Evolutionary conservation across 2,888 invertebrate genomes (phyloP).

Genomic region (Polymixis flavicincta): DNA sequence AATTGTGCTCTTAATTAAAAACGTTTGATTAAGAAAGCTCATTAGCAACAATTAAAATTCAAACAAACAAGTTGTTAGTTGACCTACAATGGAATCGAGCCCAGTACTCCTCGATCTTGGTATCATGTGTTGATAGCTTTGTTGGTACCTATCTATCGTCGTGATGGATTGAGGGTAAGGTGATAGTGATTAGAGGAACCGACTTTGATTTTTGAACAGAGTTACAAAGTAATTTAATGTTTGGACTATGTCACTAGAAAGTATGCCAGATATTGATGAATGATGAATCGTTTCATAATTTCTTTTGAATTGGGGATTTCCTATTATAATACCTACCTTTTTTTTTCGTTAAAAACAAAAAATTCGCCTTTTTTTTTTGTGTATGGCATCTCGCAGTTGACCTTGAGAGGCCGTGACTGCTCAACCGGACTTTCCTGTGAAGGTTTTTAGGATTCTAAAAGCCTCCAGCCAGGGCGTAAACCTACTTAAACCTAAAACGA

Average conservation of each 20-base stretch:
- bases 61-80: slow-evolving; percentile 60
- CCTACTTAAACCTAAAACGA: no score
- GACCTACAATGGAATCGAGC: slow-evolving; percentile 44
- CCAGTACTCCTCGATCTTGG: slow-evolving; percentile 48
- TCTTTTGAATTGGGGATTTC: background rate
- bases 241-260: background rate
- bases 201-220: slow-evolving; percentile 19
- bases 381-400: no score
- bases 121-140: slow-evolving; percentile 54
- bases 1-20: slow-evolving; percentile 53
- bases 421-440: no score
- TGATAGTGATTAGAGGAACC: slow-evolving; percentile 10
- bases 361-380: no score
- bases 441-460: no score
- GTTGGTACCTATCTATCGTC: slow-evolving; percentile 61
- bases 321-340: background rate
- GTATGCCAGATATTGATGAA: background rate
- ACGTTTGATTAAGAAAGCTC: slow-evolving; percentile 39
- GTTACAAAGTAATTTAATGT: slow-evolving; percentile 2
- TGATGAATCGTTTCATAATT: background rate
- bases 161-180: slow-evolving; percentile 46
- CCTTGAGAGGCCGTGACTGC: no score
- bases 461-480: no score
- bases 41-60: slow-evolving; percentile 56
- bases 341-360: no score